phyloP scores from a whole-genome alignment of 2,113 vertebrate species.

The Pteruthius melanotis region DNA sequence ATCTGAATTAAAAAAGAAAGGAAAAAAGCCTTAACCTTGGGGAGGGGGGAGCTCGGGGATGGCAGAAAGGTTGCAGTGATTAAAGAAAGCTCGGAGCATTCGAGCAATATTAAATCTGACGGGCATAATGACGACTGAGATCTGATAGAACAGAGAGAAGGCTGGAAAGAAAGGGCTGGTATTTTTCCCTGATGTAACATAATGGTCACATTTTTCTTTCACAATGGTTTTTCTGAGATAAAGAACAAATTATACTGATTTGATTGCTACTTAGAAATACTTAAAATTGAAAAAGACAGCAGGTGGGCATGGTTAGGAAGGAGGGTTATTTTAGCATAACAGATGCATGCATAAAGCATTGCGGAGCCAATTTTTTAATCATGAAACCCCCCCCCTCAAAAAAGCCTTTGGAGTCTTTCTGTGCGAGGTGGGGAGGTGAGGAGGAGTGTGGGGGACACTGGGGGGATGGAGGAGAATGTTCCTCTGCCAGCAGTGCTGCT shows the following conservation, averaged over 20 bases:
- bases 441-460: not conserved
- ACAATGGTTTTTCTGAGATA: conserved; percentile 84
- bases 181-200: conserved; percentile 85
- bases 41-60: conserved; percentile 56
- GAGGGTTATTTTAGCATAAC: conserved; percentile 82
- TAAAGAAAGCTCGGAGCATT: conserved; percentile 75
- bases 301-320: conserved; percentile 81
- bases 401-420: not conserved
- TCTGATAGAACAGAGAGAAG: conserved; percentile 77
- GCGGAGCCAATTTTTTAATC: conserved; percentile 70
- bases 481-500: not conserved
- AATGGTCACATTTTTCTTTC: conserved; percentile 86
- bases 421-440: not conserved
- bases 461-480: rapidly evolving
- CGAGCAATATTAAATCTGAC: conserved; percentile 77
- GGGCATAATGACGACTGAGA: conserved; percentile 78
- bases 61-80: conserved; percentile 75
- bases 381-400: not conserved
- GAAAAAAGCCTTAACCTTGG: conserved; percentile 58
- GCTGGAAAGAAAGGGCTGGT: conserved; percentile 79
- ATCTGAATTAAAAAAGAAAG: conserved; percentile 60
- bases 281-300: conserved; percentile 86
- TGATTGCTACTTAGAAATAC: conserved; percentile 87
- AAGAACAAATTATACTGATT: conserved; percentile 87
- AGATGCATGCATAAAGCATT: conserved; percentile 81